A percentile compares a stretch with the other conserved stretches of the same genome.
Evolutionary conservation across 2,113 vertebrate species (phyloP).

Genomic region (Elgaria multicarinata): DNA sequence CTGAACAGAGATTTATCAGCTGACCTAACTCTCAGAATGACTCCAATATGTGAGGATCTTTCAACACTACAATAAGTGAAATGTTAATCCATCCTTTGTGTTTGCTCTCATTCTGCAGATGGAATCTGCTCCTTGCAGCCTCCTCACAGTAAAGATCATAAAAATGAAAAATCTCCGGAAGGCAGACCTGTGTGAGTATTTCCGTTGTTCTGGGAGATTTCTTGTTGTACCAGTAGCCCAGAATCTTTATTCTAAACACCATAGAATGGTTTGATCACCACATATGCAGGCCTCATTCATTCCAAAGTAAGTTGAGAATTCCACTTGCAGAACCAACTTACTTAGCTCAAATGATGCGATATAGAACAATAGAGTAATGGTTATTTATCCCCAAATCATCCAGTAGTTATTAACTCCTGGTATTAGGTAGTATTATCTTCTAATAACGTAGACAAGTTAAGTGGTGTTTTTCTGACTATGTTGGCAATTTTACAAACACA

Average conservation of each 20-base stretch:
- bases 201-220: background rate
- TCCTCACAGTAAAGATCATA: slow-evolving; percentile 77
- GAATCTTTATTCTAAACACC: background rate
- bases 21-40: no score
- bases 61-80: background rate
- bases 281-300: slow-evolving; percentile 5
- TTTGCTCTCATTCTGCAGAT: slow-evolving; percentile 55
- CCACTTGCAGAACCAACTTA: background rate
- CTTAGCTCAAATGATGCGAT: background rate
- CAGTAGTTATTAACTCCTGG: background rate
- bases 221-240: background rate
- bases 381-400: background rate
- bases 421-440: background rate
- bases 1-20: no score
- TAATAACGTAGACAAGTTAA: background rate
- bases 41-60: no score
- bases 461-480: background rate
- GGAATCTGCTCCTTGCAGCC: slow-evolving; percentile 70
- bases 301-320: background rate
- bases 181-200: slow-evolving; percentile 77
- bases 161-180: slow-evolving; percentile 78
- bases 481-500: background rate
- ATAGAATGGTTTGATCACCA: background rate
- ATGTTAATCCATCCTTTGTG: background rate
- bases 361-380: background rate